Base-by-base conservation (phyloP, 2,113 vertebrate species). In the Alligator sinensis region DNA sequence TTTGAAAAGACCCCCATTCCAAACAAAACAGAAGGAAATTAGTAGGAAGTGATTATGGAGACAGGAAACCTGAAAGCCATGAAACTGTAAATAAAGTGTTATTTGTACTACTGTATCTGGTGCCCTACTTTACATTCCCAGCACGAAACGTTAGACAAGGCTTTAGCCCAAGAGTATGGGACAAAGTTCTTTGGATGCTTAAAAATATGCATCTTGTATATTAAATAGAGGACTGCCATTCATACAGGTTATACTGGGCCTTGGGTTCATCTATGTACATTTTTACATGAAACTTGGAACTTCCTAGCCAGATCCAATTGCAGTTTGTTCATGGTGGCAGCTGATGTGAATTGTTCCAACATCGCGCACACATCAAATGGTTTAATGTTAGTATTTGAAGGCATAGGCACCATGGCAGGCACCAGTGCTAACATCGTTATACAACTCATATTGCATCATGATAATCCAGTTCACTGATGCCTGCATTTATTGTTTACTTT, bases 121-220 rank as follows among this genome's bases (percentile, higher is more conserved):
- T 96, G 59, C 87, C 92, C 94, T 96, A 87, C 90, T 97, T 96
- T 96, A 89, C 94, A 97, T 96, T 97, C 96, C 62, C 94, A 89
- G 88, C 96, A 97, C 95, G 96, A 95, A 96, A 95, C 96, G 82
- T 97, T 97, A 97, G 94, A 92, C 87, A 96, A 97, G 95, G 59
- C 92, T 95, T 94, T 92, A 96, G 89, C 87, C 70, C 85, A 83
- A 89, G 21, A 89, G 84, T 75, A 77, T 30, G 64, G 38, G 95
- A 96, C 74, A n/a, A 96, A 92, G 62, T 91, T 89, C 68, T 91
- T 34, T 96, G 77, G 55, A 82, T 86, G 75, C 19, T 80, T 21
- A 34, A 24, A 3, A 74, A 17, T 47, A 14, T 0, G 0, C 82
- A 94, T 95, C 92, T 96, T n/a, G 7, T 55, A 66, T 3, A 9